Conservation (phyloP, 2,888 invertebrate species). For the Nasonia oneida region DNA sequence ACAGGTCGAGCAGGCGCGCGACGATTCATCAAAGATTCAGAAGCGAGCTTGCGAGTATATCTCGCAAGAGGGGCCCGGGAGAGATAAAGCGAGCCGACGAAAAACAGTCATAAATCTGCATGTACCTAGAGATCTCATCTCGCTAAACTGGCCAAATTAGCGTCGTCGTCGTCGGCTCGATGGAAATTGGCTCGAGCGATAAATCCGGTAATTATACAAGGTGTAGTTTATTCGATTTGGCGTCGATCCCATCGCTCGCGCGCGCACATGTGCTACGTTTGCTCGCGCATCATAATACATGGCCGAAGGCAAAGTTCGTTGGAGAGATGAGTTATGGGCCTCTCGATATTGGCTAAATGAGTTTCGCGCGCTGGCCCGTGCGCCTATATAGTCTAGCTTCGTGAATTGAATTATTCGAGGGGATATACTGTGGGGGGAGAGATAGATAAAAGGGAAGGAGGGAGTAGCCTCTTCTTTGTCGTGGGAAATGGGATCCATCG, state of each 20-base stretch:
- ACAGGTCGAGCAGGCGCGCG: neutral
- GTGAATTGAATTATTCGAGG: neutral
- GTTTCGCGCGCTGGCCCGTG: neutral
- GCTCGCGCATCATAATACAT: neutral
- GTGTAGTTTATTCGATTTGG: conserved; percentile 3
- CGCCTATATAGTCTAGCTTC: neutral
- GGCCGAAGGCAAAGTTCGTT: neutral
- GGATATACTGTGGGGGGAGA: no score
- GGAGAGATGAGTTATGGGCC: neutral
- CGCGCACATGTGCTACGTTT: neutral
- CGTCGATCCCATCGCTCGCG: neutral
- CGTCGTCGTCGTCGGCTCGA: neutral
- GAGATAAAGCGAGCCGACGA: neutral
- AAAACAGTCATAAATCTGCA: neutral
- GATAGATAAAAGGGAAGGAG: neutral
- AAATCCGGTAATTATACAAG: neutral
- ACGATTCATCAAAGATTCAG: conserved; percentile 43
- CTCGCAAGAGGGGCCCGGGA: neutral
- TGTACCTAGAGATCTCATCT: neutral
- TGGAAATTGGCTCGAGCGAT: neutral
- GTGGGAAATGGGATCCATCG: neutral
- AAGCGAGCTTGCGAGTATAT: neutral
- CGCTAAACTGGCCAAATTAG: neutral
- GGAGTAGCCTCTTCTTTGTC: neutral
- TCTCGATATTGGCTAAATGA: neutral